phyloP scores from a whole-genome alignment of 2,888 invertebrate species.

The Argyresthia goedartella region DNA sequence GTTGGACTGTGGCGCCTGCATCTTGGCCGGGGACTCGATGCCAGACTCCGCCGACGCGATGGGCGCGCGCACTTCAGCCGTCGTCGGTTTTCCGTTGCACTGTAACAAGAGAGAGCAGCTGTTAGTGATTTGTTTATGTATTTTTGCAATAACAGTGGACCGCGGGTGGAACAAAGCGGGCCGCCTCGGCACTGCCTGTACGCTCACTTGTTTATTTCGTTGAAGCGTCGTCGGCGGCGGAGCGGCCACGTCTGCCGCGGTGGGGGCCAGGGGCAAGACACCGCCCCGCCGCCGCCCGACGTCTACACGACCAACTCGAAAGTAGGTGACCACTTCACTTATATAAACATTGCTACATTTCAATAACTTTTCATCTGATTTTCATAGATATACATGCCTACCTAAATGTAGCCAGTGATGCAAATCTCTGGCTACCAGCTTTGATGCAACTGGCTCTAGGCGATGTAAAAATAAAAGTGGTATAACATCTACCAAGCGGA shows the following conservation, averaged over 20 bases:
- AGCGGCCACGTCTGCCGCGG: conserved; percentile 29
- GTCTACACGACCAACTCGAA: conserved; percentile 33
- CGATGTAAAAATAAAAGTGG: too few relatives aligned
- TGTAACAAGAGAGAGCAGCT: conserved; percentile 21
- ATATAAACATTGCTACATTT: not conserved
- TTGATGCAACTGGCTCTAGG: too few relatives aligned
- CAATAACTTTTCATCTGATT: too few relatives aligned
- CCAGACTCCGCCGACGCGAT: conserved; percentile 68
- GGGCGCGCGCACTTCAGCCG: conserved; percentile 58
- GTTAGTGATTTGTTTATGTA: not conserved
- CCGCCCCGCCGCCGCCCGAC: conserved; percentile 20
- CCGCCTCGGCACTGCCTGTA: conserved; percentile 37
- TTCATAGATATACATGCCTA: too few relatives aligned
- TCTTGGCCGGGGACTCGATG: conserved; percentile 60
- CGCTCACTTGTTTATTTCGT: conserved; percentile 43
- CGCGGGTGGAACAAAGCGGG: conserved; percentile 10
- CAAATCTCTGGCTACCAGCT: too few relatives aligned
- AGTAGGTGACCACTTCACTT: conserved; percentile 28
- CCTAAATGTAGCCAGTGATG: too few relatives aligned
- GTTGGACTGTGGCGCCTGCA: conserved; percentile 61
- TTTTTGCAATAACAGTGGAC: not conserved
- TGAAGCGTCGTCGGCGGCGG: conserved; percentile 18
- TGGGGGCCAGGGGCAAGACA: conserved; percentile 38
- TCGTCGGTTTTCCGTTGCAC: conserved; percentile 43
- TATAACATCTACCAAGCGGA: not conserved